These are phyloP conservation scores for Muraenolepis orangiensis DNA, from an alignment of 2,797 vertebrate species.

Conservation along the genomic window DNA sequence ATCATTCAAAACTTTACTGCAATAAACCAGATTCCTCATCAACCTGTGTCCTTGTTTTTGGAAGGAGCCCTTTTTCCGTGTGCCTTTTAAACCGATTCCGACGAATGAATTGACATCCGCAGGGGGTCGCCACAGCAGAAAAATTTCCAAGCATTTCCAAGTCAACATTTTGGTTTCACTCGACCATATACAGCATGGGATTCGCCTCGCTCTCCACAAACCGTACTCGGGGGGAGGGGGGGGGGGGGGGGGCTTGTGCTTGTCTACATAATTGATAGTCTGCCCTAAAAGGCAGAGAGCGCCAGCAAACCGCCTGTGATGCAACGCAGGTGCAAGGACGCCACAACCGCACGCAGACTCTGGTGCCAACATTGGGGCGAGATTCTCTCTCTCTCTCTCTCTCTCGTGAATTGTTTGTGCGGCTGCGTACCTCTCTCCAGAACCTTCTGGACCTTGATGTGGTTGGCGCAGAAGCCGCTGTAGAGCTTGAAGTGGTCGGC, in stretches of 20 bases:
- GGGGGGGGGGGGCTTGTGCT: constrained; percentile 34
- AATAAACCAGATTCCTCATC: too few species aligned
- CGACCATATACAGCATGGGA: constrained; percentile 11
- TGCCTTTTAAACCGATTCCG: too few species aligned
- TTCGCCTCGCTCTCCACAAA: constrained; percentile 30
- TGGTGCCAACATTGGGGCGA: not conserved
- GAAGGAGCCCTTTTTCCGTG: too few species aligned
- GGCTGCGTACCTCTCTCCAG: constrained; percentile 86
- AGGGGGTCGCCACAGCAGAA: too few species aligned
- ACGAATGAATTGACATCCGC: too few species aligned
- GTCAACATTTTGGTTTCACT: constrained; percentile 1
- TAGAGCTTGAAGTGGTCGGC: constrained; percentile 99
- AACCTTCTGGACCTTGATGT: constrained; percentile 98
- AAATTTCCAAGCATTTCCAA: too few species aligned
- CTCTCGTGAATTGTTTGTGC: not conserved
- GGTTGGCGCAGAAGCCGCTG: constrained; percentile 97
- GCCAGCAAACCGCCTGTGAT: constrained; percentile 34
- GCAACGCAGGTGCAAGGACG: constrained; percentile 51
- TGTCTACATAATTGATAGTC: constrained; percentile 35
- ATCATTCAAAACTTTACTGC: too few species aligned
- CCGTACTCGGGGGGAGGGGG: constrained; percentile 27
- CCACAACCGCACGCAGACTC: constrained; percentile 8
- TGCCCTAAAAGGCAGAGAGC: constrained; percentile 26
- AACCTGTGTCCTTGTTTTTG: too few species aligned
- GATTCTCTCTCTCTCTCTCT: not conserved